A percentile compares a stretch with the other conserved stretches of the same genome.
These are phyloP conservation scores for Dendrocopos noguchii DNA, from an alignment of 2,113 vertebrate genomes.

Conservation along the genomic window DNA sequence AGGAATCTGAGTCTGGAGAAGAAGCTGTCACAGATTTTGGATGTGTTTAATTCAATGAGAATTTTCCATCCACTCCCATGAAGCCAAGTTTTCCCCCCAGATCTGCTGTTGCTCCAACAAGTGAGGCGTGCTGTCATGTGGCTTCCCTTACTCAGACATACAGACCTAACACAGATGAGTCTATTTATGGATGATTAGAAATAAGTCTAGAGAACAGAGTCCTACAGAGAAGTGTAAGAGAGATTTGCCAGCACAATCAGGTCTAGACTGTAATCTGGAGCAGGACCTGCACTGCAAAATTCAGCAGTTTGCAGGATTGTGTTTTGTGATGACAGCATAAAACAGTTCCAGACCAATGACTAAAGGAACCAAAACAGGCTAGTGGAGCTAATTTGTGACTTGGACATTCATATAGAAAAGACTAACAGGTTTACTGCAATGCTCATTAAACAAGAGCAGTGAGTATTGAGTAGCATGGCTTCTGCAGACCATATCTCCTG, in stretches of 20 bases:
- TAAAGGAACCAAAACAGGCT: neutral
- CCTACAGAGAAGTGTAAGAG: neutral
- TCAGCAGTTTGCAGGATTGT: neutral
- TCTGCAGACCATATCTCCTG: neutral
- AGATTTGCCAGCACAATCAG: neutral
- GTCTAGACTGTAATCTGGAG: neutral
- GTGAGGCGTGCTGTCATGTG: conserved; percentile 53
- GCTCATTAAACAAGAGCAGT: neutral
- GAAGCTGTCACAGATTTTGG: conserved; percentile 53
- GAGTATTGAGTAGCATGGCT: neutral
- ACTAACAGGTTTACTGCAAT: neutral
- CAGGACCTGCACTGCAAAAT: neutral
- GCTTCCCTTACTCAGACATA: conserved; percentile 58
- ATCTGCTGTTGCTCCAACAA: conserved; percentile 70
- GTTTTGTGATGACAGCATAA: neutral
- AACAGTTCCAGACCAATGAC: neutral
- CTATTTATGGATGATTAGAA: conserved; percentile 68
- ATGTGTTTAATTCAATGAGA: conserved; percentile 55
- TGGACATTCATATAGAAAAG: neutral
- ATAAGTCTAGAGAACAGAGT: conserved; percentile 26
- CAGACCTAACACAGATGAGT: conserved; percentile 59
- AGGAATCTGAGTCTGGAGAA: conserved; percentile 2
- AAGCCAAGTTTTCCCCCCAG: conserved; percentile 60
- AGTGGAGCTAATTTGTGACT: neutral
- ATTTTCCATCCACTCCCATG: conserved; percentile 54